Evolutionary conservation across 1,140 invertebrate genomes (phyloP).

Genomic region (Polyergus mexicanus): DNA sequence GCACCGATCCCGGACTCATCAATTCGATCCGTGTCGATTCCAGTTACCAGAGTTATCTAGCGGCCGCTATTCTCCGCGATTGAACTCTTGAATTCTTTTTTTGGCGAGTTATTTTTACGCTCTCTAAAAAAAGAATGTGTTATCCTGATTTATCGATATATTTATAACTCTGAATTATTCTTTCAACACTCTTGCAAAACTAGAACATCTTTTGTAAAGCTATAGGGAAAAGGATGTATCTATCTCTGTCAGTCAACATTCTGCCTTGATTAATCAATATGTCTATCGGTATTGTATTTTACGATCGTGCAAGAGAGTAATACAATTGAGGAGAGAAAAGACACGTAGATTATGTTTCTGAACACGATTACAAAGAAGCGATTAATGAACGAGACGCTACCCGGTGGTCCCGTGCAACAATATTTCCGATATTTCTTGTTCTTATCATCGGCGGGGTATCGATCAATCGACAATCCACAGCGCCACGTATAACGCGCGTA

Average conservation of each 20-base stretch:
- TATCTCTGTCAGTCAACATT: neutral
- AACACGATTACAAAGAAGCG: constrained; percentile 36
- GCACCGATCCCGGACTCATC: constrained; percentile 70
- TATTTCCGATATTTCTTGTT: constrained; percentile 55
- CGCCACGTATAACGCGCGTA: constrained; percentile 32
- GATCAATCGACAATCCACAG: constrained; percentile 53
- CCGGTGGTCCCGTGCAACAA: constrained; percentile 9
- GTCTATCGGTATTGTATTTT: constrained; percentile 43
- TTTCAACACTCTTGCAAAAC: neutral
- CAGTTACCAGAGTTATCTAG: constrained; percentile 58
- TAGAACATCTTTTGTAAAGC: neutral
- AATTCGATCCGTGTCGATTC: constrained; percentile 77
- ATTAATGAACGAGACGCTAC: constrained; percentile 48
- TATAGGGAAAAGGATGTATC: neutral
- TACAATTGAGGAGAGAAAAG: constrained; percentile 10
- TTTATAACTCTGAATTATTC: constrained; percentile 32
- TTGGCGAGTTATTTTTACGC: constrained; percentile 3
- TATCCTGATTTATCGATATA: constrained; percentile 23
- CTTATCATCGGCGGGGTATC: constrained; percentile 39
- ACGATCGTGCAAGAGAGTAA: constrained; percentile 5
- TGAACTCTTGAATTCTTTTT: constrained; percentile 21
- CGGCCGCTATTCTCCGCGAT: constrained; percentile 25
- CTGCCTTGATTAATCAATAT: constrained; percentile 1
- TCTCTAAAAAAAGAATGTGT: constrained; percentile 4
- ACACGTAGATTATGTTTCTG: neutral